Percentiles rank a stretch among this genome's conserved stretches.
These are phyloP conservation scores for Ceratina japonica DNA, from an alignment of 1,140 invertebrate genomes.

Conservation along the genomic window DNA sequence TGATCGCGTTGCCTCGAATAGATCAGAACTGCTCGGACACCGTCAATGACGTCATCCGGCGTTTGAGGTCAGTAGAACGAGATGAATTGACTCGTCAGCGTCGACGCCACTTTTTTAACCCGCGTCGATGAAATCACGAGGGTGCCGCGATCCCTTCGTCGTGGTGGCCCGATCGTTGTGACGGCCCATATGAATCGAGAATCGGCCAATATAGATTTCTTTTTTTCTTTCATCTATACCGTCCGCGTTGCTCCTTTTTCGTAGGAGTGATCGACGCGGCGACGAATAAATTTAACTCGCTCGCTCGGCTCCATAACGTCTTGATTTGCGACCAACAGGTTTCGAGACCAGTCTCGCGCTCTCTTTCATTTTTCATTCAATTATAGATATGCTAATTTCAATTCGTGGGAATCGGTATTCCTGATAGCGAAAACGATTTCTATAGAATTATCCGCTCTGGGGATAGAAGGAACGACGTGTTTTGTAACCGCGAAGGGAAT, in stretches of 20 bases:
- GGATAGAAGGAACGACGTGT: slow-evolving; percentile 24
- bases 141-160: slow-evolving; percentile 47
- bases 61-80: slow-evolving; percentile 71
- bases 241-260: slow-evolving; percentile 12
- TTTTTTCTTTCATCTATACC: slow-evolving; percentile 1
- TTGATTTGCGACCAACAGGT: slow-evolving; percentile 26
- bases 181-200: slow-evolving; percentile 22
- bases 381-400: slow-evolving; percentile 15
- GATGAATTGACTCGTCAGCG: slow-evolving; percentile 73
- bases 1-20: slow-evolving; percentile 41
- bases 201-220: slow-evolving; percentile 22
- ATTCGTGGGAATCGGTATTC: background rate
- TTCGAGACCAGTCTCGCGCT: background rate
- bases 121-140: slow-evolving; percentile 66
- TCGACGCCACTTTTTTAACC: slow-evolving; percentile 65
- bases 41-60: slow-evolving; percentile 53
- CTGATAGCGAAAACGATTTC: slow-evolving; percentile 11
- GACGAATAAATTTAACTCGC: slow-evolving; percentile 28
- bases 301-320: background rate
- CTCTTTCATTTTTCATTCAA: slow-evolving; percentile 23
- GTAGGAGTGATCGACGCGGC: slow-evolving; percentile 1
- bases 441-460: no score
- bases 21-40: slow-evolving; percentile 39
- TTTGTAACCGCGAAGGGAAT: slow-evolving; percentile 47
- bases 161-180: slow-evolving; percentile 46